Base-by-base conservation (phyloP, 2,888 invertebrate genomes). In the Caradrina kadenii region DNA sequence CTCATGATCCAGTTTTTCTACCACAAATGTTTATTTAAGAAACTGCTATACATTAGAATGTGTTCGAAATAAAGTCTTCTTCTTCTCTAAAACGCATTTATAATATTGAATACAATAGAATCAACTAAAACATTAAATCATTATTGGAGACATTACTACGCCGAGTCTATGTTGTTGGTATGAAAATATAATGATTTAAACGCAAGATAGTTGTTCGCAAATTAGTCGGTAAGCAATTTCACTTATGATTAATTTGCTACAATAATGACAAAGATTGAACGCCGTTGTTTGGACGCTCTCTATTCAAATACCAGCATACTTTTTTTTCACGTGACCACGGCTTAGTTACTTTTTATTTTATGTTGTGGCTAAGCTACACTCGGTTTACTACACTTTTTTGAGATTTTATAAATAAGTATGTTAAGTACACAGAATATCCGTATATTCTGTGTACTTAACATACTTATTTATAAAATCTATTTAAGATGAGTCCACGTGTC, bases 201-300 rank as follows among this genome's bases (percentile, higher is more conserved):
- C 54, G 39, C 56, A 19, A 54, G 76, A 82, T 70, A 63, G 73
- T 61, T 39, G 59, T 67, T 79, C 50, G 67, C 69, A 73, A 76
- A 79, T 80, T 78, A 78, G 70, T 72, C 78, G 64, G 65, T 69
- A 73, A 79, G 76, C 83, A 86, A 86, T 92, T 93, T 92, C 91
- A 89, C 90, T 91, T 88, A 88, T 90, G 90, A 91, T 90, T 91
- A 89, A 92, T 90, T 89, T 88, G 84, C 83, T 86, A 79, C 76
- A 82, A 85, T 82, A 84, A 86, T 84, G 88, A 91, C 90, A 88
- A 88, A 91, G 91, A 93, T 91, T 87, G 90, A 92, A 81, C 84
- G 85, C 74, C 80, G 86, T 78, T 80, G 83, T 81, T 76, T 67
- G 66, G 63, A 66, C 79, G 83, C 80, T 89, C 87, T 86, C 84